Evolutionary conservation across 1,140 invertebrate genomes (phyloP).

Genomic region (Meloidogyne floridensis): DNA sequence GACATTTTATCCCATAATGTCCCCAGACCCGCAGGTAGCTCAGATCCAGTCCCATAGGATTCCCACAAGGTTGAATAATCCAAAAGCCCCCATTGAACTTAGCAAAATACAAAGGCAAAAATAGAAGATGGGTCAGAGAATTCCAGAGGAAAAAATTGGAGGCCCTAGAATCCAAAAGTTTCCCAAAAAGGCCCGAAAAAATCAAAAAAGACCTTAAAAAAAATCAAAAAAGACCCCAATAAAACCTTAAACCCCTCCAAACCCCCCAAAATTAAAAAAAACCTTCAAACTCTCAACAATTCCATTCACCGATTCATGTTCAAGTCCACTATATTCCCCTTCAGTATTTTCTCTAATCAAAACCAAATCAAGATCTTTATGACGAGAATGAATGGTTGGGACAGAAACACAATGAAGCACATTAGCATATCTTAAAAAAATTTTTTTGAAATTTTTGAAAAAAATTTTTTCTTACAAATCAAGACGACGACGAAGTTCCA

Average conservation of each 20-base stretch:
- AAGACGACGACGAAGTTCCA: slow-evolving; percentile 55
- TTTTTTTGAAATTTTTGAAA: slow-evolving; percentile 69
- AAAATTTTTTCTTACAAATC: slow-evolving; percentile 51
- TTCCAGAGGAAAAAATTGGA: too few species aligned
- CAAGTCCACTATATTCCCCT: slow-evolving; percentile 81
- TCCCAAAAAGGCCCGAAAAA: neutral
- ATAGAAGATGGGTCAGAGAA: too few species aligned
- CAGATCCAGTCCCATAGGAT: too few species aligned
- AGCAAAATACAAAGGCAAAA: too few species aligned
- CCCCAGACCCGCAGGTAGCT: too few species aligned
- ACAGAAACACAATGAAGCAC: slow-evolving; percentile 92
- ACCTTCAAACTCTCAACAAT: slow-evolving; percentile 93
- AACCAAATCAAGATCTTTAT: slow-evolving; percentile 84
- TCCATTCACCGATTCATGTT: slow-evolving; percentile 89
- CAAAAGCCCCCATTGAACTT: too few species aligned
- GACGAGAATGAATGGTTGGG: slow-evolving; percentile 80
- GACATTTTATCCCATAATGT: too few species aligned
- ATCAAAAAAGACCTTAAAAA: slow-evolving; percentile 28
- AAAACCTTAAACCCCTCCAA: too few species aligned
- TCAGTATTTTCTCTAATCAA: slow-evolving; percentile 78
- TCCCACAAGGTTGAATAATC: too few species aligned
- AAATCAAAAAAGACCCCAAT: slow-evolving; percentile 16
- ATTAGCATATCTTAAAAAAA: slow-evolving; percentile 77
- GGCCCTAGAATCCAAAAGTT: too few species aligned
- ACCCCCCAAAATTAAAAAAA: too few species aligned